These are phyloP conservation scores for Falcaria lacertinaria DNA, from an alignment of 2,888 invertebrate genomes.

Conservation along the genomic window DNA sequence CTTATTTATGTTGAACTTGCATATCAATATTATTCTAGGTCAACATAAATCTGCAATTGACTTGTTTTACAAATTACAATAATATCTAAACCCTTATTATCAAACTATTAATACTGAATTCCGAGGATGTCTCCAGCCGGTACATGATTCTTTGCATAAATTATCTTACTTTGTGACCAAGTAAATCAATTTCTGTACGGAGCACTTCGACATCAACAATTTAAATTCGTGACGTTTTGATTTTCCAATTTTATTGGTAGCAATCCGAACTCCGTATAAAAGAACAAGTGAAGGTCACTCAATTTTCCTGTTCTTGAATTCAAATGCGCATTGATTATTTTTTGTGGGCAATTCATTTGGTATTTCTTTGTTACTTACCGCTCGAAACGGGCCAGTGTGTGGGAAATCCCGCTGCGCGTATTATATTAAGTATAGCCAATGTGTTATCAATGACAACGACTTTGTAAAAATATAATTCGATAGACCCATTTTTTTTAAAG, in stretches of 20 bases:
- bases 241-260: conserved; percentile 17
- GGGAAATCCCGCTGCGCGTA: too few relatives aligned
- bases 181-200: conserved; percentile 40
- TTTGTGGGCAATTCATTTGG: not conserved
- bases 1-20: too few relatives aligned
- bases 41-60: not conserved
- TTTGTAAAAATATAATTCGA: too few relatives aligned
- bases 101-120: conserved; percentile 50
- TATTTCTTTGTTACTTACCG: not conserved
- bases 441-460: too few relatives aligned
- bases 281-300: not conserved
- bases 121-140: conserved; percentile 60
- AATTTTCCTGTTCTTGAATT: not conserved
- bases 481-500: too few relatives aligned
- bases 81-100: conserved; percentile 55
- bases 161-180: conserved; percentile 44
- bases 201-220: conserved; percentile 22
- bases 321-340: not conserved
- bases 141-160: conserved; percentile 72
- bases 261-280: not conserved
- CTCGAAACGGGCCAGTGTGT: too few relatives aligned
- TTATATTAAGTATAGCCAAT: too few relatives aligned
- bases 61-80: too few relatives aligned
- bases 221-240: conserved; percentile 23
- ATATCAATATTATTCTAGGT: too few relatives aligned